phyloP scores from a whole-genome alignment of 2,113 vertebrate genomes.

The Catharus bicknelli region DNA sequence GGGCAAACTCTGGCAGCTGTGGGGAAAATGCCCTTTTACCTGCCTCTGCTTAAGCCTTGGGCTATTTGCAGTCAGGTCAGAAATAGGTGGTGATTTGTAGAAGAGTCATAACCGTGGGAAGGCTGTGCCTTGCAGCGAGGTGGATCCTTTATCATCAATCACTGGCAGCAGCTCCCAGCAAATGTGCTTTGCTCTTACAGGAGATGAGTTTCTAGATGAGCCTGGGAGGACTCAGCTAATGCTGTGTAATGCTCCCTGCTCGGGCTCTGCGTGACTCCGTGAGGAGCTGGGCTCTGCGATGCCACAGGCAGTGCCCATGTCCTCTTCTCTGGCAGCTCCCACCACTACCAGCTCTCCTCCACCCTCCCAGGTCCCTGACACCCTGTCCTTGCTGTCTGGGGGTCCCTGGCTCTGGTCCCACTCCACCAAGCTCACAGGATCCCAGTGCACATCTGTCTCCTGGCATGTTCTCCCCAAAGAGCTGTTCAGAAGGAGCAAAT shows the following conservation, averaged over 20 bases:
- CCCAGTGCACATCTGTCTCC: not conserved
- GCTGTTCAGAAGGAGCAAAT: not conserved
- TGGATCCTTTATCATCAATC: conserved; percentile 26
- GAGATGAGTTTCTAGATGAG: conserved; percentile 1
- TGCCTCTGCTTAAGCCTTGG: not conserved
- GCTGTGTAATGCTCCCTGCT: not conserved
- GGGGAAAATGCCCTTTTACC: not conserved
- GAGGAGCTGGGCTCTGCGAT: not conserved
- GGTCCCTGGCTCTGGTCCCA: not conserved
- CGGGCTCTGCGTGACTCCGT: not conserved
- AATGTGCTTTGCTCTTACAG: not conserved
- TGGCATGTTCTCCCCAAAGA: not conserved
- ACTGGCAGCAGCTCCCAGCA: not conserved
- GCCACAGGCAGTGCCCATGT: rapidly evolving
- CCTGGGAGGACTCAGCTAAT: not conserved
- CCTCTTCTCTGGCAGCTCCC: not conserved
- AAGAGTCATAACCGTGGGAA: conserved; percentile 9
- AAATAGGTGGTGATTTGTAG: conserved; percentile 36
- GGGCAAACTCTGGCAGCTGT: not conserved
- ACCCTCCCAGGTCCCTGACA: not conserved
- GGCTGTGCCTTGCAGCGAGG: not conserved
- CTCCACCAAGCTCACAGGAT: not conserved
- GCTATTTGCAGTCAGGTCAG: conserved; percentile 28
- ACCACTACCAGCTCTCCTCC: not conserved
- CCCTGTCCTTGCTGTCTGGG: not conserved